A percentile compares a stretch with the other conserved stretches of the same genome.
phyloP scores from a whole-genome alignment of 2,888 invertebrate species.

The Drosophila helvetica region DNA sequence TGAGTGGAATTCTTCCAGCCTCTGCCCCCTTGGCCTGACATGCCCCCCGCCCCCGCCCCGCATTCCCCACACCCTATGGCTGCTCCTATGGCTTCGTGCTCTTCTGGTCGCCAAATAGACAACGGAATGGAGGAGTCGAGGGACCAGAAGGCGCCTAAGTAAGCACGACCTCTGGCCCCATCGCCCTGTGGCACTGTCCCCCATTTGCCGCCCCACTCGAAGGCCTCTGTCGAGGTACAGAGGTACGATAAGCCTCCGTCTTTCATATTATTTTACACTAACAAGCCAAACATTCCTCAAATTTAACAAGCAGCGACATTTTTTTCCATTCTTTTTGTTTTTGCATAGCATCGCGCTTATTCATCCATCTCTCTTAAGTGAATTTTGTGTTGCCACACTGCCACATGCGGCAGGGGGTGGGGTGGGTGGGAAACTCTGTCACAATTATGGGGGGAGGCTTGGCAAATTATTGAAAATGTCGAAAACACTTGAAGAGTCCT shows the following conservation, averaged over 20 bases:
- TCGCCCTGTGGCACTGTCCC: not conserved
- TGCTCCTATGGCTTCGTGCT: not conserved
- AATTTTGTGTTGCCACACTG: slow-evolving; percentile 40
- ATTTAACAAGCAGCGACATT: slow-evolving; percentile 57
- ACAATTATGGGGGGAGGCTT: slow-evolving; percentile 34
- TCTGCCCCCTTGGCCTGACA: not conserved
- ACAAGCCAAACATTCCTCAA: slow-evolving; percentile 65
- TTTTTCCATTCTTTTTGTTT: not conserved
- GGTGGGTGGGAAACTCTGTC: slow-evolving; percentile 30
- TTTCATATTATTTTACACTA: slow-evolving; percentile 71
- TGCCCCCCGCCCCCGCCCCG: not conserved
- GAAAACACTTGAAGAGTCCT: slow-evolving; percentile 8
- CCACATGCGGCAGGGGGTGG: not conserved
- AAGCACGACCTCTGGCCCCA: slow-evolving; percentile 2
- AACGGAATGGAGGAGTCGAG: slow-evolving; percentile 4
- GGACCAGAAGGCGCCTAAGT: slow-evolving; percentile 13
- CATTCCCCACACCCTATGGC: not conserved
- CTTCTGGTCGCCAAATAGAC: slow-evolving; percentile 33
- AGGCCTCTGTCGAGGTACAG: no score
- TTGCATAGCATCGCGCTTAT: slow-evolving; percentile 9
- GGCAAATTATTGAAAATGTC: slow-evolving; percentile 21
- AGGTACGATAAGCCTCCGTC: not conserved
- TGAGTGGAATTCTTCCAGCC: slow-evolving; percentile 60
- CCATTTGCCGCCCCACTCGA: not conserved
- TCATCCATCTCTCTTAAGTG: slow-evolving; percentile 50